Percentiles rank a stretch among this genome's conserved stretches.
Evolutionary conservation across 1,140 invertebrate genomes (phyloP).

Genomic region (Sesamia nonagrioides): DNA sequence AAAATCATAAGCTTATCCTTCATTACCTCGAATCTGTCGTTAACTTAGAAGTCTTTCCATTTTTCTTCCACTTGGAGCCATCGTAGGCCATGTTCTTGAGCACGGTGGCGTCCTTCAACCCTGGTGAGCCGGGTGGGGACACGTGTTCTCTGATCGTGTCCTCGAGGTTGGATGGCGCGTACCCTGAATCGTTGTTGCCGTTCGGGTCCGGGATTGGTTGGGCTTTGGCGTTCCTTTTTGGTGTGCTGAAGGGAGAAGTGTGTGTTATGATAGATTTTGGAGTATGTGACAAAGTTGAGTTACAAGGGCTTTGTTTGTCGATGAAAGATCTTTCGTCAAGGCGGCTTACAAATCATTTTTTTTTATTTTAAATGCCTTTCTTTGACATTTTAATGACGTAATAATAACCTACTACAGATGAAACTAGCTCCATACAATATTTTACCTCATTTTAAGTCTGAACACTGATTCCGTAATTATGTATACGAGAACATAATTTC

Average conservation of each 20-base stretch:
- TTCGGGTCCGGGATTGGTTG: conserved; percentile 90
- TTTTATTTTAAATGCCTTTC: too few species aligned
- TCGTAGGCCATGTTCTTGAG: conserved; percentile 76
- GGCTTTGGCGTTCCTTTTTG: conserved; percentile 87
- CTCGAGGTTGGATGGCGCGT: conserved; percentile 91
- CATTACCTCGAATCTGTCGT: conserved; percentile 74
- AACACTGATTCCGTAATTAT: background rate
- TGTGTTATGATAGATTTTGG: background rate
- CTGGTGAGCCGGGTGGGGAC: conserved; percentile 88
- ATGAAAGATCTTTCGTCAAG: too few species aligned
- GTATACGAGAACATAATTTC: background rate
- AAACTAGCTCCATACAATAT: background rate
- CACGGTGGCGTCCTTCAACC: conserved; percentile 74
- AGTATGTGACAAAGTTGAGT: too few species aligned
- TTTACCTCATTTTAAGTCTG: background rate
- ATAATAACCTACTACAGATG: too few species aligned
- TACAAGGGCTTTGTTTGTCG: too few species aligned
- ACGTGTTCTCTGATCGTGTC: conserved; percentile 81
- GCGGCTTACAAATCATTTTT: too few species aligned
- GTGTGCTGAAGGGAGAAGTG: conserved; percentile 60
- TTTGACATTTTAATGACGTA: too few species aligned
- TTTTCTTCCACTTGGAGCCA: conserved; percentile 75
- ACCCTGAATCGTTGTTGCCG: conserved; percentile 94
- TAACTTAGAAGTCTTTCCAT: conserved; percentile 71
- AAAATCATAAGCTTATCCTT: too few species aligned